Conservation (phyloP, 1,140 invertebrate species). For the Euwallacea fornicatus region DNA sequence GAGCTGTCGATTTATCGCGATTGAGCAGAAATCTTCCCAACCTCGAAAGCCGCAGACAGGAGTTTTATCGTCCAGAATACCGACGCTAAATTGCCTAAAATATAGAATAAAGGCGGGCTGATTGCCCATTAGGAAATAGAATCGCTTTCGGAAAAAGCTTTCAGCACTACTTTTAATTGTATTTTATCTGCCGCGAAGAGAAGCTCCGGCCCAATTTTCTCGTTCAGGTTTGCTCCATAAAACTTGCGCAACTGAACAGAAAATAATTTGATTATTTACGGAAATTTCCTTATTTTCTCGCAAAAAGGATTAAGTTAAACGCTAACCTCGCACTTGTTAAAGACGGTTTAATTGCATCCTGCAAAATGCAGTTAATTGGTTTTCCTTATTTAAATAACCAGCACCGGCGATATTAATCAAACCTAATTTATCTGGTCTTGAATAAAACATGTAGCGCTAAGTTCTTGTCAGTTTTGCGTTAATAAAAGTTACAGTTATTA, state of each 20-base stretch:
- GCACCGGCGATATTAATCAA: constrained; percentile 37
- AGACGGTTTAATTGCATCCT: constrained; percentile 39
- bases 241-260: background rate
- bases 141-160: constrained; percentile 6
- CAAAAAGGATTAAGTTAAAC: constrained; percentile 4
- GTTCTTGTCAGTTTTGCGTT: constrained; percentile 39
- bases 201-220: background rate
- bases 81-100: constrained; percentile 4
- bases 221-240: background rate
- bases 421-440: constrained; percentile 38
- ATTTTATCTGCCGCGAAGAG: background rate
- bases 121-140: constrained; percentile 11
- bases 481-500: constrained; percentile 41
- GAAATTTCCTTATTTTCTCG: constrained; percentile 17
- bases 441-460: constrained; percentile 40
- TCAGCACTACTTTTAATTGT: background rate
- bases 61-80: constrained; percentile 7
- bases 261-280: background rate
- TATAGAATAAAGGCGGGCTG: background rate
- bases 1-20: no score
- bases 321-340: constrained; percentile 18
- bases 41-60: no score
- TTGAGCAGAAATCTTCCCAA: no score
- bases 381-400: constrained; percentile 37
- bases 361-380: constrained; percentile 38